Base-by-base conservation (phyloP, 2,888 invertebrate species). In the Drosophila robusta region DNA sequence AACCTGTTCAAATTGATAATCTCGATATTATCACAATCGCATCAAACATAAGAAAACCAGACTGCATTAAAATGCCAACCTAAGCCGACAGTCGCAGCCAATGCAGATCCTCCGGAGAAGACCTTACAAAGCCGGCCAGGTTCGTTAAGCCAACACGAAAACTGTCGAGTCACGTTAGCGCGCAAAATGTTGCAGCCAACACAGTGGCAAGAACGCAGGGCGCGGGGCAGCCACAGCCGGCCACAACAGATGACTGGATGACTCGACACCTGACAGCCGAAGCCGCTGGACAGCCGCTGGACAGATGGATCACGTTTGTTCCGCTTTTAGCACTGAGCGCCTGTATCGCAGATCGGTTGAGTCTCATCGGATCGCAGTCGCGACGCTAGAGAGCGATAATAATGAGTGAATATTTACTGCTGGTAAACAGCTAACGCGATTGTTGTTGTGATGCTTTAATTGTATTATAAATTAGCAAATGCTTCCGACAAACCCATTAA, bases 271-370 rank as follows among this genome's bases (percentile, higher is more conserved):
- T 49, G 49, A 38, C 46, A 46, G 32, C 12, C 42, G 41, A 63
- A 38, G 39, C 44, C 45, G 46, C 36, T 41, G 26, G 16, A 38
- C n/a, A 11, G 46, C 50, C 64, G 36, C 16, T 24, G 22, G 51
- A 24, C 67, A 50, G 62, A 45, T 55, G 42, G 60, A 57, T 72
- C 82, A 73, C 66, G 82, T 72, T 66, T 61, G 67, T 64, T 56
- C 57, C 71, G 73, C 67, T 66, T 58, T 66, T 51, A 46, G 38
- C 62, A 56, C 58, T 7, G 46, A n/a, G 42, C 51, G 39, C 12
- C 47, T 38, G 54, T 66, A 62, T 58, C 45, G 41, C 36, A 46
- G 50, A 68, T 66, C 44, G 49, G 58, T 75, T 65, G 62, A 57
- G 80, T 54, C 49, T 18, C 32, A 24, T 56, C 34, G 38, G 38